A percentile compares a stretch with the other conserved stretches of the same genome.
phyloP scores from a whole-genome alignment of 1,140 invertebrate genomes.

The Lutraria rhynchaena region DNA sequence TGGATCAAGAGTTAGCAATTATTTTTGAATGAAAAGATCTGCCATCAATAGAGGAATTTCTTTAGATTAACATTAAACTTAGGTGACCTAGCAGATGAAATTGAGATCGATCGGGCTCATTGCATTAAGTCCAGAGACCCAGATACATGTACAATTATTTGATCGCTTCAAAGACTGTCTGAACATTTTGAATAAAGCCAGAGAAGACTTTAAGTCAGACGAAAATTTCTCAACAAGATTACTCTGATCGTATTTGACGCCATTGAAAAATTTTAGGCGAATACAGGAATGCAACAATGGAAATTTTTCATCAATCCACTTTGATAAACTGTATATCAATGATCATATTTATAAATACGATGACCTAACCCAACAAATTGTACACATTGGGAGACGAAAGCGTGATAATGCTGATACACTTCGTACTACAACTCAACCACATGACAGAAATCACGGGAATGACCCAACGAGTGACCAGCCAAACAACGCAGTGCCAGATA shows the following conservation, averaged over 20 bases:
- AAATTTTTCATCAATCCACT: conserved; percentile 3
- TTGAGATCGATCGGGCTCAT: conserved; percentile 25
- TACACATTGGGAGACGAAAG: conserved; percentile 4
- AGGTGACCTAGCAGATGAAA: conserved; percentile 9
- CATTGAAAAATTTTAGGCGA: conserved; percentile 34
- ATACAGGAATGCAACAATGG: conserved; percentile 31
- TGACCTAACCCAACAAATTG: not conserved
- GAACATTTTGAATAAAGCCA: not conserved
- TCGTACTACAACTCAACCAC: no score
- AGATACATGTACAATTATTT: conserved; percentile 36
- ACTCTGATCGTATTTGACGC: conserved; percentile 10
- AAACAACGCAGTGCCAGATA: no score
- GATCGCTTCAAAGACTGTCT: conserved; percentile 25
- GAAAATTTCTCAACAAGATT: conserved; percentile 2
- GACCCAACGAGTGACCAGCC: not conserved
- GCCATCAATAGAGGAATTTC: not conserved
- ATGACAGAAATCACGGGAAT: not conserved
- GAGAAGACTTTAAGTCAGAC: not conserved
- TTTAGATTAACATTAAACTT: conserved; percentile 8
- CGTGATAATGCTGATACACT: not conserved
- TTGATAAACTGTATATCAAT: conserved; percentile 14
- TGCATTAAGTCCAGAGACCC: not conserved
- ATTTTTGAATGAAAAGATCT: no score
- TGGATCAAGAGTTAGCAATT: no score
- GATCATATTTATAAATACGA: conserved; percentile 22